phyloP scores from a whole-genome alignment of 2,113 vertebrate genomes.

The Anolis sagrei region DNA sequence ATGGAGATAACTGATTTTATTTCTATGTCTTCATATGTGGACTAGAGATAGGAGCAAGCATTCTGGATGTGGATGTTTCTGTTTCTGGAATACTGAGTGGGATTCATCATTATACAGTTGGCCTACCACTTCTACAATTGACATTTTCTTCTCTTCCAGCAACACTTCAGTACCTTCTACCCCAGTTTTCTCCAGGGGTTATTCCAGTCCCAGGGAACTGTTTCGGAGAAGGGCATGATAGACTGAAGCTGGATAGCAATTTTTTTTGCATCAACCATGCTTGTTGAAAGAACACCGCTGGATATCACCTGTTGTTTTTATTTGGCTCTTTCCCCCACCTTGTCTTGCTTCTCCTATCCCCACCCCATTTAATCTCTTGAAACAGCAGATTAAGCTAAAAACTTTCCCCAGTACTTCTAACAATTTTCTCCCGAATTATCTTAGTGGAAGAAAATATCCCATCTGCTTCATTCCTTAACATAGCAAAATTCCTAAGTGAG shows the following conservation, averaged over 20 bases:
- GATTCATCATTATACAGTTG: too few relatives aligned
- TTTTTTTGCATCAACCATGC: neutral
- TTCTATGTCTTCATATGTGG: too few relatives aligned
- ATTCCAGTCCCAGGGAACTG: neutral
- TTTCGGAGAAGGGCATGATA: neutral
- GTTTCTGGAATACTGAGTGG: neutral
- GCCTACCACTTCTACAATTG: neutral
- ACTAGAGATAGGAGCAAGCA: too few relatives aligned
- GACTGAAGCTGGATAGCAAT: neutral
- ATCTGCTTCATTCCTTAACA: constrained; percentile 74
- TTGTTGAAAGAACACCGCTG: neutral
- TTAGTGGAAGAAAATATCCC: constrained; percentile 75
- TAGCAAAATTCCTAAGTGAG: constrained; percentile 68
- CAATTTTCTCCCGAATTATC: constrained; percentile 70
- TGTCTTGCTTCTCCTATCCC: neutral
- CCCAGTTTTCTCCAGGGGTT: neutral
- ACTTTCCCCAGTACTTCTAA: constrained; percentile 70
- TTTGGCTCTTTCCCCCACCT: neutral
- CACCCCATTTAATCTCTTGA: constrained; percentile 31
- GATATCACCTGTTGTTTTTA: constrained; percentile 2
- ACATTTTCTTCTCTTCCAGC: too few relatives aligned
- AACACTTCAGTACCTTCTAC: neutral
- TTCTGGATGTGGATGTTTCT: neutral
- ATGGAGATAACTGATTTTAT: too few relatives aligned
- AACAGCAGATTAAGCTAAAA: constrained; percentile 73